These are phyloP conservation scores for Allophyes oxyacanthae DNA, from an alignment of 2,888 invertebrate genomes.

Conservation along the genomic window DNA sequence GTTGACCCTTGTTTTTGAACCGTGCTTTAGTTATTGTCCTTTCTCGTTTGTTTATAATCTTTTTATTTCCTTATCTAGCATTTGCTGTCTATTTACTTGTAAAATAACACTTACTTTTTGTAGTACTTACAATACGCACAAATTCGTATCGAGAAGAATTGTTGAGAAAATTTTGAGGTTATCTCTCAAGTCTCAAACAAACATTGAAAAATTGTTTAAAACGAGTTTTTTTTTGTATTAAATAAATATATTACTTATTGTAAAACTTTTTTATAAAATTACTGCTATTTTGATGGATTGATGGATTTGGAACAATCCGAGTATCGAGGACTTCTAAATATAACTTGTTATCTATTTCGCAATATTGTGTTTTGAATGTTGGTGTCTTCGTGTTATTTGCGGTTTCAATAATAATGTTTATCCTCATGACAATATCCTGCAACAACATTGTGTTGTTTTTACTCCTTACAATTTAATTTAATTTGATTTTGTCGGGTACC, in stretches of 20 bases:
- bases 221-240: too few species aligned
- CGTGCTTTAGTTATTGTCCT: too few species aligned
- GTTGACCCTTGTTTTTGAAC: constrained; percentile 20
- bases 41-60: too few species aligned
- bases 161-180: too few species aligned
- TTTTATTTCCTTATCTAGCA: too few species aligned
- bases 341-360: constrained; percentile 17
- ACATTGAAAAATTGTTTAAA: neutral
- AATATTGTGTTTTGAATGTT: constrained; percentile 22
- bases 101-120: too few species aligned
- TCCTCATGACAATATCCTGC: constrained; percentile 1
- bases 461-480: neutral
- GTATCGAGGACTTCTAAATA: constrained; percentile 3
- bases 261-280: neutral
- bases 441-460: neutral
- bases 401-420: constrained; percentile 21
- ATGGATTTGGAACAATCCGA: neutral
- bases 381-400: constrained; percentile 19
- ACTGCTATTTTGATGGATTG: constrained; percentile 3
- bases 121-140: too few species aligned
- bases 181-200: too few species aligned
- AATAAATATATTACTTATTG: too few species aligned
- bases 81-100: too few species aligned
- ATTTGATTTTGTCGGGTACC: too few species aligned
- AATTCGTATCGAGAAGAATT: too few species aligned